Evolutionary conservation across 2,797 vertebrate genomes (phyloP), one percentile per base, ranked within the genome.

Genomic region (Gambusia yucatana): DNA sequence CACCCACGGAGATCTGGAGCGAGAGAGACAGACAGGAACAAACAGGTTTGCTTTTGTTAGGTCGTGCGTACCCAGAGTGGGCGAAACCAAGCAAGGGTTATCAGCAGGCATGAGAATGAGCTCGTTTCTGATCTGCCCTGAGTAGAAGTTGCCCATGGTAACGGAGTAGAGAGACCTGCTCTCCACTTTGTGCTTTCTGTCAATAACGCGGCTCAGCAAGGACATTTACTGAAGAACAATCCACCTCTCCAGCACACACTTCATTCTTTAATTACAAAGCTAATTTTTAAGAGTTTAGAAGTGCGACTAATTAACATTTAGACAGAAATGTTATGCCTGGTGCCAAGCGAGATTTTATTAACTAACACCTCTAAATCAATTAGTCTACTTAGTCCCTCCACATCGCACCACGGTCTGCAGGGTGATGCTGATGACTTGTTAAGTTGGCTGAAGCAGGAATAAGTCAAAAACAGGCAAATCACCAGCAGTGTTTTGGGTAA

Each of bases 1-100:
- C 92, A 91, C 90, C 90, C 91, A 88, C 88, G 79, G 90, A 93
- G 90, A 95, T 92, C 94, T 95, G 88, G 30, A 39, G 77, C 20
- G 41, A 79, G 46, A 70, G 67, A 81, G 25, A 83, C 48, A 50
- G 50, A 81, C 67, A 83, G 75, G 65, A 59, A 87, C 78, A 83
- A 74, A 87, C 20, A 70, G 80, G 78, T 88, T 85, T 70, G 81
- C 75, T 81, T 81, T 57, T 43, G 83, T 89, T 75, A 78, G 88
- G 76, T 44, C 71, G 65, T 79, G 77, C 88, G 87, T 82, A 81
- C 70, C 84, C 69, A 76, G 83, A 79, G 77, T 82, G 85, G 85
- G 76, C 72, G 6, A 76, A 75, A 79, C 72, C 76, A 69, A 76
- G 78, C 65, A 69, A 39, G 79, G 80, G 84, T 83, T 82, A 82